Evolutionary conservation across 2,888 invertebrate genomes (phyloP).

Genomic region (Mythimna impura): DNA sequence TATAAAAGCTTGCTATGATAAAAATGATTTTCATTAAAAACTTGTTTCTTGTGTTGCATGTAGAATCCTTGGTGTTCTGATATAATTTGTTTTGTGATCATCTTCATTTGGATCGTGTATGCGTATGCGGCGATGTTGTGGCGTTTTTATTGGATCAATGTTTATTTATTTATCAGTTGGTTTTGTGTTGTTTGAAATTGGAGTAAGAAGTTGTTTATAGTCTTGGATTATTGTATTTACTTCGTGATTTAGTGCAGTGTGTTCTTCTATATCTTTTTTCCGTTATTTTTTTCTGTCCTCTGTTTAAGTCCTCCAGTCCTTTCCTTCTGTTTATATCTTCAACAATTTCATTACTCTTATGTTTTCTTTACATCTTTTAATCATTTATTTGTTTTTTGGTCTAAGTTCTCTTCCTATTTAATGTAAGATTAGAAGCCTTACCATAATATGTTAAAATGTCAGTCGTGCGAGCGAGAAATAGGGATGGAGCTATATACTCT

Average conservation of each 20-base stretch:
- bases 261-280: constrained; percentile 3
- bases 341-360: background rate
- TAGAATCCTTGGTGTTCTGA: constrained; percentile 29
- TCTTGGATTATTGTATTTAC: constrained; percentile 43
- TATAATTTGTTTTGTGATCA: background rate
- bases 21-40: too few species aligned
- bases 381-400: background rate
- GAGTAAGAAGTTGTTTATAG: constrained; percentile 61
- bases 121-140: constrained; percentile 58
- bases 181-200: constrained; percentile 60
- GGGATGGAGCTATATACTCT: too few species aligned
- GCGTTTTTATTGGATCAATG: constrained; percentile 59
- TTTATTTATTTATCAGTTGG: constrained; percentile 58
- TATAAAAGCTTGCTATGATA: too few species aligned
- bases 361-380: background rate
- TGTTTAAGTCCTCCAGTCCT: background rate
- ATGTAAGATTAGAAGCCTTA: background rate
- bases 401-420: background rate
- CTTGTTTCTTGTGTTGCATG: background rate
- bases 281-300: background rate
- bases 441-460: too few species aligned
- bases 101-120: constrained; percentile 67
- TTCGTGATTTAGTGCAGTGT: constrained; percentile 31
- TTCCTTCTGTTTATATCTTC: background rate
- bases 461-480: too few species aligned